Evolutionary conservation across 2,113 vertebrate genomes (phyloP).

Genomic region (Atrichornis clamosus): DNA sequence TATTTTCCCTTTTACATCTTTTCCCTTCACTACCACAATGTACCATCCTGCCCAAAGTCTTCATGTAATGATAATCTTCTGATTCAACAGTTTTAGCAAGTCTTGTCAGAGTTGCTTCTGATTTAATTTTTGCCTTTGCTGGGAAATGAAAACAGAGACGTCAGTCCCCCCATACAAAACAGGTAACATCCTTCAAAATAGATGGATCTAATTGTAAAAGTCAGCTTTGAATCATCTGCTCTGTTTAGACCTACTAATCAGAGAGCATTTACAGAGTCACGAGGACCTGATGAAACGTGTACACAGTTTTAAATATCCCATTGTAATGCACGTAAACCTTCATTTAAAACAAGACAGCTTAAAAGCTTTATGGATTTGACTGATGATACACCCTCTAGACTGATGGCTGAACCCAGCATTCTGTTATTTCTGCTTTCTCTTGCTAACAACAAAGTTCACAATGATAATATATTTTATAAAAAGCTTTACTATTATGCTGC

Average conservation of each 20-base stretch:
- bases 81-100: not conserved
- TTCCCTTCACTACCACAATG: not conserved
- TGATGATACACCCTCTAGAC: slow-evolving; percentile 67
- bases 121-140: not conserved
- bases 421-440: slow-evolving; percentile 71
- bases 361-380: slow-evolving; percentile 75
- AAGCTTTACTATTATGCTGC: slow-evolving; percentile 47
- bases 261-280: slow-evolving; percentile 66
- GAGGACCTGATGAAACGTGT: slow-evolving; percentile 69
- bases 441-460: slow-evolving; percentile 67
- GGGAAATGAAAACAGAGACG: not conserved
- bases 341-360: slow-evolving; percentile 74
- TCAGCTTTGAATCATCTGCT: not conserved
- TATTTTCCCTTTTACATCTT: not conserved
- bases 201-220: slow-evolving; percentile 10
- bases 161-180: not conserved
- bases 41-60: not conserved
- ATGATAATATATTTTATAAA: slow-evolving; percentile 67
- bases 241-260: slow-evolving; percentile 59
- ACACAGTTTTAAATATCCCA: slow-evolving; percentile 71
- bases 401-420: slow-evolving; percentile 64
- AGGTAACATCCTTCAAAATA: not conserved
- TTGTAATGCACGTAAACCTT: slow-evolving; percentile 72
- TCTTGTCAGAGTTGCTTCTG: not conserved
- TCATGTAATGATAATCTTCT: not conserved